Evolutionary conservation across 2,888 invertebrate species (phyloP), one percentile per base, ranked within the genome.

Genomic region (Euspilapteryx auroguttella): DNA sequence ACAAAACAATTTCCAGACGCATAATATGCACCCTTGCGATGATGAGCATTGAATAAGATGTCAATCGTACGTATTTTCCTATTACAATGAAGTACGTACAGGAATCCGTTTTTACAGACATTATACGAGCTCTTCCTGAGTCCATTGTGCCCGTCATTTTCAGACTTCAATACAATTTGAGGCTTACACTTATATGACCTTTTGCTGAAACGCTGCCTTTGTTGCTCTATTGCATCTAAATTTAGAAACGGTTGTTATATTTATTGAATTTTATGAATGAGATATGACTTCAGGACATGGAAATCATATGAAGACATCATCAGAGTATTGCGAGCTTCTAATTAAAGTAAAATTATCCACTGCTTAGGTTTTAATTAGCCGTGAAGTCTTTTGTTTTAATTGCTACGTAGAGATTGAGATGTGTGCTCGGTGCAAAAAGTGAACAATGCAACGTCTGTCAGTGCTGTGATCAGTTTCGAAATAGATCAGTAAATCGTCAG

Each of bases 381-480:
- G 47, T 54, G 44, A 47, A 49, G 48, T 45, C 41, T 56, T 53
- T 49, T 47, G 46, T 43, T 36, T 44, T 45, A 47, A 45, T 39
- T 8, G 17, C 17, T 17, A 8, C 8, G 5, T 8, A 17, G 8
- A 17, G 17, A 17, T 17, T 5, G 17, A n/a, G n/a, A 21, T n/a
- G 20, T 27, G 27, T 13, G 21, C 21, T 21, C 43, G 41, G 39
- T 41, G 37, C 40, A 57, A 53, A 49, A 62, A 55, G 49, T 42
- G 44, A 37, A 45, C 46, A 47, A 51, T 48, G 44, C 49, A 50
- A 8, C 5, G 8, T 17, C 46, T 42, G 47, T 44, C 49, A 46
- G 54, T n/a, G n/a, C n/a, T n/a, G n/a, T 59, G 54, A 63, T 62
- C 55, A 55, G 44, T 58, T 55, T 58, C 49, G 54, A 61, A 57